phyloP scores from a whole-genome alignment of 2,797 vertebrate species.

The Sandelia bainsii region DNA sequence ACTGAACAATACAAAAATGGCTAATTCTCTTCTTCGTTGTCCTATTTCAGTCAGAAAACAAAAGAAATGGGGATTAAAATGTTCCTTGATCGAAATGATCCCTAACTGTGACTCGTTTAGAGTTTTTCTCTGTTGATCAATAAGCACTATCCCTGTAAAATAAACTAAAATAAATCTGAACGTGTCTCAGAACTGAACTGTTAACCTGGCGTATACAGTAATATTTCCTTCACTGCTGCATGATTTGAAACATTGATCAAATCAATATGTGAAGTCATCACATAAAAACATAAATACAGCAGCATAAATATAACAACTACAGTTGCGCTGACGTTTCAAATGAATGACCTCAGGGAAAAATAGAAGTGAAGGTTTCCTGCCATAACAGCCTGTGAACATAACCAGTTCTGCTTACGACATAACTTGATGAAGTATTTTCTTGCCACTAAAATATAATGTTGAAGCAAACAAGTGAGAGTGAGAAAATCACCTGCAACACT shows the following conservation, averaged over 20 bases:
- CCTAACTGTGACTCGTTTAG: not conserved
- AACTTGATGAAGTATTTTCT: not conserved
- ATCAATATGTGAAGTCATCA: not conserved
- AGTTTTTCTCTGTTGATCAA: not conserved
- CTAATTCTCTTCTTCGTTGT: rapidly evolving
- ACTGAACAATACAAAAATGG: not conserved
- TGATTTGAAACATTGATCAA: not conserved
- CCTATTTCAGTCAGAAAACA: not conserved
- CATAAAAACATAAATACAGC: not conserved
- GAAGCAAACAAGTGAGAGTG: not conserved
- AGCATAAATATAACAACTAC: not conserved
- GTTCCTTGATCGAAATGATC: no score
- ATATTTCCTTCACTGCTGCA: not conserved
- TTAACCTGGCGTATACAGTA: no score
- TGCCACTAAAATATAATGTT: not conserved
- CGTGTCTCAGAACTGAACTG: no score
- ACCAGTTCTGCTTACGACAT: not conserved
- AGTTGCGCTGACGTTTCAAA: not conserved
- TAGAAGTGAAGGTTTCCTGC: not conserved
- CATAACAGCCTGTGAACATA: not conserved
- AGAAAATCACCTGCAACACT: no score
- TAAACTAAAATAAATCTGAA: no score
- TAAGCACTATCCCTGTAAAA: not conserved
- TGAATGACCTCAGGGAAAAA: not conserved
- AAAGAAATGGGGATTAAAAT: not conserved